Conservation (phyloP, 1,140 invertebrate species). For the Tetramorium alpestre region DNA sequence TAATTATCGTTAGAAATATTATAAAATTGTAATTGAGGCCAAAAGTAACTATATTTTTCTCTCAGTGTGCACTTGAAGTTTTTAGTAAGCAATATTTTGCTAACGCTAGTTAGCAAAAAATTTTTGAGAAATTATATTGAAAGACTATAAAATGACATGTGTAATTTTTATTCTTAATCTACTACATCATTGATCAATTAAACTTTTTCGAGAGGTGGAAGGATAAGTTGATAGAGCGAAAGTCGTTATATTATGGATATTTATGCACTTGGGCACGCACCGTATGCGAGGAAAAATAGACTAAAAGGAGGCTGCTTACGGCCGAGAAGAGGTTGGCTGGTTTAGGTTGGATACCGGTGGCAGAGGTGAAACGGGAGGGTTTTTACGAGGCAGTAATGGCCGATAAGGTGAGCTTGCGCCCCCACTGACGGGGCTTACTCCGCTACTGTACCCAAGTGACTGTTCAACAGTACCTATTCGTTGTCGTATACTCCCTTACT, state of each 20-base stretch:
- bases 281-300: constrained; percentile 68
- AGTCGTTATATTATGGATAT: constrained; percentile 72
- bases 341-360: constrained; percentile 65
- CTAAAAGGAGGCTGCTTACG: constrained; percentile 68
- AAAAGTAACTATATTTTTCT: no score
- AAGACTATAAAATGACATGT: background rate
- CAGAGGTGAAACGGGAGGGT: constrained; percentile 80
- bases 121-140: background rate
- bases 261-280: constrained; percentile 73
- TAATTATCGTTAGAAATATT: no score
- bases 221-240: constrained; percentile 55
- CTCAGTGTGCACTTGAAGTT: background rate
- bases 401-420: constrained; percentile 85
- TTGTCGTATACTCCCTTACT: constrained; percentile 67
- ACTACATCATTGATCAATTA: background rate
- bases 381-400: constrained; percentile 86
- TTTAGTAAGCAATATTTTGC: background rate
- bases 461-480: constrained; percentile 79
- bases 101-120: background rate
- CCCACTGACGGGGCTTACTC: constrained; percentile 81
- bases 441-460: constrained; percentile 85
- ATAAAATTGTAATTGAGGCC: no score
- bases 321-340: constrained; percentile 60
- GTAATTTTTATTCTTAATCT: background rate
- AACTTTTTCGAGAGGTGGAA: background rate